phyloP scores from a whole-genome alignment of 2,113 vertebrate genomes.

The Monopterus albus region DNA sequence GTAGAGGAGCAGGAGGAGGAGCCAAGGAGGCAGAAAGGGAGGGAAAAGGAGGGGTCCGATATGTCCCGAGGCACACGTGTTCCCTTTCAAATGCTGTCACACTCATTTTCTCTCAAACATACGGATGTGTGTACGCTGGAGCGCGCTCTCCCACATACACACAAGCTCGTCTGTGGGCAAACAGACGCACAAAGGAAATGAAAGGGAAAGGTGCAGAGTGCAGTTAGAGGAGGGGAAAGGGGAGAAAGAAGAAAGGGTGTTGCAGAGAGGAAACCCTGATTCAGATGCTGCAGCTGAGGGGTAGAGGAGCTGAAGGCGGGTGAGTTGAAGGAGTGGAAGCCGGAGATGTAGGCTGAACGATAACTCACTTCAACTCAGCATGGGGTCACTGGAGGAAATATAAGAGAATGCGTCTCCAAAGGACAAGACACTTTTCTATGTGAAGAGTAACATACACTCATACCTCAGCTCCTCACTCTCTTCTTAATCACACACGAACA shows the following conservation, averaged over 20 bases:
- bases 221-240: background rate
- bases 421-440: background rate
- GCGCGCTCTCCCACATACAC: slow-evolving; percentile 1
- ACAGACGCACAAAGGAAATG: slow-evolving; percentile 57
- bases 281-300: slow-evolving; percentile 37
- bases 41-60: slow-evolving; percentile 47
- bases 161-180: slow-evolving; percentile 7
- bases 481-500: background rate
- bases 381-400: slow-evolving; percentile 13
- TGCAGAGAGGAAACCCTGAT: slow-evolving; percentile 42
- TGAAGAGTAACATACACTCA: slow-evolving; percentile 10
- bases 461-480: background rate
- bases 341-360: slow-evolving; percentile 25
- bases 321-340: slow-evolving; percentile 16
- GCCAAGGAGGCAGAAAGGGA: slow-evolving; percentile 44
- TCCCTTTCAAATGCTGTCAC: slow-evolving; percentile 76
- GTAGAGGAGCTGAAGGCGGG: background rate
- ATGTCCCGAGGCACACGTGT: slow-evolving; percentile 76
- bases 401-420: slow-evolving; percentile 16
- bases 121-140: slow-evolving; percentile 33
- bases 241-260: slow-evolving; percentile 34
- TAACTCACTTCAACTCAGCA: slow-evolving; percentile 31
- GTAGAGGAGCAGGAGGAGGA: slow-evolving; percentile 33
- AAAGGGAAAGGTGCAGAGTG: slow-evolving; percentile 57
- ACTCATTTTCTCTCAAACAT: slow-evolving; percentile 64